Evolutionary conservation across 2,888 invertebrate genomes (phyloP).

Genomic region (Uloborus plumipes): DNA sequence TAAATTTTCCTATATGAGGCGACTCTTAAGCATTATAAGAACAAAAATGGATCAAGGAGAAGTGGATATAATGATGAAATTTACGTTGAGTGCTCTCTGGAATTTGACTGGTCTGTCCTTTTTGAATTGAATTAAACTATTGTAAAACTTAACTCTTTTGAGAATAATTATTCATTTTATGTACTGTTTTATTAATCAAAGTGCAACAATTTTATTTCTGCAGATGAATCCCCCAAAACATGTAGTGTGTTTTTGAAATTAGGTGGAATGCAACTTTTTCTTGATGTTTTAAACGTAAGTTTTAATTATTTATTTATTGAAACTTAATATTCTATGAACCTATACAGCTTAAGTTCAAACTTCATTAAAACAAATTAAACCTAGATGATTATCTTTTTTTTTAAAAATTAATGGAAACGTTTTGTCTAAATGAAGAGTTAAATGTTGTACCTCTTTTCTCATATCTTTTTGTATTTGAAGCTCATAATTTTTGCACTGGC

Average conservation of each 20-base stretch:
- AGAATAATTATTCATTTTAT: not conserved
- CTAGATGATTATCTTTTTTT: too few relatives aligned
- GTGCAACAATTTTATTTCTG: not conserved
- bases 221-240: constrained; percentile 81
- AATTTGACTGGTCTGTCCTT: constrained; percentile 78
- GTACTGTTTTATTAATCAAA: not conserved
- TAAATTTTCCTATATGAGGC: constrained; percentile 79
- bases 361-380: too few relatives aligned
- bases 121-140: not conserved
- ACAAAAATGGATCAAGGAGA: constrained; percentile 73
- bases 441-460: too few relatives aligned
- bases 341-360: too few relatives aligned
- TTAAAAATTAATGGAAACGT: too few relatives aligned
- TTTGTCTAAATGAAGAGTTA: too few relatives aligned
- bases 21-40: constrained; percentile 78
- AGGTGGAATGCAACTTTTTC: constrained; percentile 79
- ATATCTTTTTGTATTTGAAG: too few relatives aligned
- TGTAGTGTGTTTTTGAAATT: constrained; percentile 80
- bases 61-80: constrained; percentile 81
- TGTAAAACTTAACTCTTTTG: not conserved
- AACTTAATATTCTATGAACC: not conserved
- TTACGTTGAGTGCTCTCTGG: constrained; percentile 83
- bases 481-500: too few relatives aligned
- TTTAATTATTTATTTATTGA: not conserved
- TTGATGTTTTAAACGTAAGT: constrained; percentile 73